Conservation (phyloP, 2,888 invertebrate genomes). For the Sinohyriopsis cumingii region DNA sequence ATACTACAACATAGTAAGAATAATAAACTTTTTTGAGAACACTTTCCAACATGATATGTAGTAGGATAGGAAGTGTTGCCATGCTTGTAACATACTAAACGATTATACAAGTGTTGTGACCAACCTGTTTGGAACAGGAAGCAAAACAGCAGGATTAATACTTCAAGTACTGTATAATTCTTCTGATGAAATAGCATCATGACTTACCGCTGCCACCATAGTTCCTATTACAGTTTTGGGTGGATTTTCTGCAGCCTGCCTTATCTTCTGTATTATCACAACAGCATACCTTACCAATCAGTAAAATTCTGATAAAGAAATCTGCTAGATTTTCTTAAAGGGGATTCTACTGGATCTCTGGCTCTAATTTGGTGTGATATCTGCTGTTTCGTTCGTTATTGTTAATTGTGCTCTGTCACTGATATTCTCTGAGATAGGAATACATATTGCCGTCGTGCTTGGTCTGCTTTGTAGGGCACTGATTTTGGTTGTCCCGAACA, state of each 20-base stretch:
- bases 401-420: conserved; percentile 3
- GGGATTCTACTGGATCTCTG: conserved; percentile 11
- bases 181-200: conserved; percentile 13
- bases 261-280: conserved; percentile 12
- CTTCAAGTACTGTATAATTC: conserved; percentile 6
- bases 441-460: conserved; percentile 5
- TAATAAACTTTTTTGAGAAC: conserved; percentile 9
- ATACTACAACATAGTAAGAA: conserved; percentile 4
- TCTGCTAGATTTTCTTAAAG: conserved; percentile 9
- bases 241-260: conserved; percentile 5
- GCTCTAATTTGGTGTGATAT: conserved; percentile 11
- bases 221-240: conserved; percentile 7
- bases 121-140: conserved; percentile 1
- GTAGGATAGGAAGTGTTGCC: conserved; percentile 11
- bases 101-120: background rate
- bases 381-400: conserved; percentile 11
- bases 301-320: background rate
- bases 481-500: conserved; percentile 7
- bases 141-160: conserved; percentile 2
- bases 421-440: conserved; percentile 1
- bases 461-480: conserved; percentile 2
- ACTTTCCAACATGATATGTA: conserved; percentile 16
- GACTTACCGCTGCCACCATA: background rate
- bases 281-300: conserved; percentile 1
- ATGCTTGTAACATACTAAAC: conserved; percentile 2